Conservation (phyloP, 1,140 invertebrate genomes). For the Choristoneura fumiferana region DNA sequence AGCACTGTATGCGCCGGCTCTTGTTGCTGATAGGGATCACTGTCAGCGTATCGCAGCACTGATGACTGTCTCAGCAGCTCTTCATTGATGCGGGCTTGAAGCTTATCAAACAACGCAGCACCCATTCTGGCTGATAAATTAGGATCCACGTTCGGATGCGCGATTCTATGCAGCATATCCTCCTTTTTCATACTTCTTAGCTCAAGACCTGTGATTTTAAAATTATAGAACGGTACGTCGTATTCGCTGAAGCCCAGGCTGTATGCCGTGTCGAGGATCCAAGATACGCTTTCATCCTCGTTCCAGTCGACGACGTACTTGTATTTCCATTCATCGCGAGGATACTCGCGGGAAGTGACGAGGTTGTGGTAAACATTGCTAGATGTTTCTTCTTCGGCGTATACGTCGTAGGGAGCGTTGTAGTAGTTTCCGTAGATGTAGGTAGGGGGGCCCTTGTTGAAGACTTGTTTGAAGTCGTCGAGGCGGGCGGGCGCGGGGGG, state of each 20-base stretch:
- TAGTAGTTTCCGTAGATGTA: slow-evolving; percentile 66
- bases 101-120: slow-evolving; percentile 72
- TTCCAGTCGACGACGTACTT: slow-evolving; percentile 78
- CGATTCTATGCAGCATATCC: slow-evolving; percentile 72
- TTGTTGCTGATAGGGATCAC: slow-evolving; percentile 47
- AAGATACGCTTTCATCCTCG: slow-evolving; percentile 79
- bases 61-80: slow-evolving; percentile 52
- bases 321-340: slow-evolving; percentile 73
- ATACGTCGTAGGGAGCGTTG: slow-evolving; percentile 48
- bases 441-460: slow-evolving; percentile 56
- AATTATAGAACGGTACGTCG: slow-evolving; percentile 70
- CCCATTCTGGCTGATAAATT: slow-evolving; percentile 54
- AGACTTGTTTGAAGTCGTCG: slow-evolving; percentile 61
- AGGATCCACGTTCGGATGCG: slow-evolving; percentile 48
- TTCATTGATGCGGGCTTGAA: slow-evolving; percentile 56
- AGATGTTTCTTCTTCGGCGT: slow-evolving; percentile 47
- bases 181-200: slow-evolving; percentile 68
- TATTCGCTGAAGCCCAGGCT: slow-evolving; percentile 68
- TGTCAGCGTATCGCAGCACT: slow-evolving; percentile 56
- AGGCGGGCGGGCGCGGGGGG: slow-evolving; percentile 59
- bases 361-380: slow-evolving; percentile 60
- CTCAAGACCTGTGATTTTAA: slow-evolving; percentile 71
- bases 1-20: slow-evolving; percentile 51
- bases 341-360: slow-evolving; percentile 49
- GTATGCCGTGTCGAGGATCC: slow-evolving; percentile 75